Conservation (phyloP, 1,140 invertebrate species). For the Phortica variegata region DNA sequence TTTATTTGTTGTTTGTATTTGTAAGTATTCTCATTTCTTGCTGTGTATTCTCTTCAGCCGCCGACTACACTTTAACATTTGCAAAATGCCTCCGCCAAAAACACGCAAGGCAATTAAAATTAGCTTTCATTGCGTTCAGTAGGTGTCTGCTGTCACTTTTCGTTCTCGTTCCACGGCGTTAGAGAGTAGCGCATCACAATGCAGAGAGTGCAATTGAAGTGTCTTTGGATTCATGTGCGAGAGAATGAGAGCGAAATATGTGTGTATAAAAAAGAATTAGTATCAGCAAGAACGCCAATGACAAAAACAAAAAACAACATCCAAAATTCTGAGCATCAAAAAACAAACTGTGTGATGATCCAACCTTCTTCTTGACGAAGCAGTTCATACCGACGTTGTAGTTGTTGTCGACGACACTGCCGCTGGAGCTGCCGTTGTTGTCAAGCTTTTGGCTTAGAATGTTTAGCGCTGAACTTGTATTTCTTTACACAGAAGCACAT, state of each 20-base stretch:
- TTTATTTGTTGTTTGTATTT: too few relatives aligned
- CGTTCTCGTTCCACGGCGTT: slow-evolving; percentile 39
- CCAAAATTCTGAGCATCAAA: slow-evolving; percentile 49
- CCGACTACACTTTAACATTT: too few relatives aligned
- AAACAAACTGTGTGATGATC: slow-evolving; percentile 21
- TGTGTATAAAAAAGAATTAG: too few relatives aligned
- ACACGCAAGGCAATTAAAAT: too few relatives aligned
- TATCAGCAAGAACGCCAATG: not conserved
- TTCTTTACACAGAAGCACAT: slow-evolving; percentile 16
- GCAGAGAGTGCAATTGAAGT: slow-evolving; percentile 2
- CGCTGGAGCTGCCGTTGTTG: slow-evolving; percentile 1
- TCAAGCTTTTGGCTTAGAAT: slow-evolving; percentile 44
- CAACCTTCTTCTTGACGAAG: slow-evolving; percentile 5
- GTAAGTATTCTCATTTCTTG: too few relatives aligned
- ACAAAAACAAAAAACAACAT: slow-evolving; percentile 35
- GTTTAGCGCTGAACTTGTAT: slow-evolving; percentile 53
- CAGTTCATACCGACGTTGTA: slow-evolving; percentile 5
- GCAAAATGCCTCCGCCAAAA: too few relatives aligned
- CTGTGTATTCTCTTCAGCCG: too few relatives aligned
- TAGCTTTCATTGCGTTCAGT: too few relatives aligned
- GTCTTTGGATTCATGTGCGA: too few relatives aligned
- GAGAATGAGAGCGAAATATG: too few relatives aligned
- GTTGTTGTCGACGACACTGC: slow-evolving; percentile 12
- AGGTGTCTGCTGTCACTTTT: too few relatives aligned
- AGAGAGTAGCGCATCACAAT: slow-evolving; percentile 53